Base-by-base conservation (phyloP, 2,888 invertebrate species). In the Parascotia fuliginaria region DNA sequence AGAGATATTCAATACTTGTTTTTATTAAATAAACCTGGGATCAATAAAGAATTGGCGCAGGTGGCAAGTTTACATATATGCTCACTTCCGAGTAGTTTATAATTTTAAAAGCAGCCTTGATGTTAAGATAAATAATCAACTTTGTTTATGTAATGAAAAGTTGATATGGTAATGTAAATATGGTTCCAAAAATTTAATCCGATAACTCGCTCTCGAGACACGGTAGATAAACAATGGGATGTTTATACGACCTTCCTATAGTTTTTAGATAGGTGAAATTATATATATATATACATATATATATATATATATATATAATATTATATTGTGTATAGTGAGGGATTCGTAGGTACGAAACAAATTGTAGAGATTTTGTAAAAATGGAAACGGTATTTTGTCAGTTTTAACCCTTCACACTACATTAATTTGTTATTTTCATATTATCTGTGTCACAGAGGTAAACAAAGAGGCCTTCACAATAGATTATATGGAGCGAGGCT, bases 111-210 rank as follows among this genome's bases (percentile, higher is more conserved):
- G 24, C 7, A 7, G 24, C 24, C 7, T 9, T 3, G 7, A 33
- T 42, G 45, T 45, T 45, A 47, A 48, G 42, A 55, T 56, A 55
- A 61, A 54, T 32, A 51, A 38, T 37, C 48, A 38, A 13, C 39
- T 19, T 44, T 12, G 51, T 47, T 60, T 44, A 14, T 33, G 33
- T 42, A 36, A 51, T 42, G 29, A 4, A 19, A 50, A 50, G 39
- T 55, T 61, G 39, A 52, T 42, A 46, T 43, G 33, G 34, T 31
- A 42, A 28, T 28, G n/a, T 56, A 40, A 33, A 22, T 22, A 41
- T 19, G 19, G 31, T 1, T 45, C 28, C 28, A 33, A 50, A 56
- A 52, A 42, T 36, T 13, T 65, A 55, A 60, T 60, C 40, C 28
- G 31, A 41, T 43, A 51, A 55, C 32, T 45, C 4, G 16, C 16